Base-by-base conservation (phyloP, 2,797 vertebrate species). In the Triplophysa yarkandensis region DNA sequence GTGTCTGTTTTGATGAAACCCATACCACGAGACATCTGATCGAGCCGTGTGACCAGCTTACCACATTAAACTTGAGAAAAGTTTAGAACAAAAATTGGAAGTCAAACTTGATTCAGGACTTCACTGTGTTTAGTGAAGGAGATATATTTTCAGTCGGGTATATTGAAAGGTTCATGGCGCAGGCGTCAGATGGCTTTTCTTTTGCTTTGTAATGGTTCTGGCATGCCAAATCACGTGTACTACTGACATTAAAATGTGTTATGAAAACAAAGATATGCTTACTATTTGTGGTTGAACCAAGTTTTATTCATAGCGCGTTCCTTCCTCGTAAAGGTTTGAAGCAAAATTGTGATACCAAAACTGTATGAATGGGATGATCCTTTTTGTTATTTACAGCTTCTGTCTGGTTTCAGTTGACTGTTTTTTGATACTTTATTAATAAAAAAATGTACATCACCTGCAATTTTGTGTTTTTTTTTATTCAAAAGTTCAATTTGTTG, bases 341-440 rank as follows among this genome's bases (percentile, higher is more conserved):
- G 61, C 57, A 43, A 21, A 46, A 44, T 66, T 58, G 61, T 36
- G 46, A 27, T 54, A 27, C 9, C 39, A 58, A 9, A 57, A 66
- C 28, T 17, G 46, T 30, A 54, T 28, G 13, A 21, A 52, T 54
- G 32, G 3, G 11, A 39, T 13, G 11, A 14, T 19, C 6, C 34
- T 72, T 60, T 43, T 36, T 1, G 16, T 50, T 34, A 69, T 21
- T 41, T 30, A 27, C 41, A 28, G 25, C 34, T 25, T 2, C 32
- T 41, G 23, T 41, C n/a, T 28, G 28, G 39, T 28, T 74, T 66
- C 4, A 25, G 57, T 64, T 74, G 71, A 74, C 27, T 34, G 58
- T 71, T 79, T 79, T 79, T 79, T 79, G 62, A 79, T 79, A 79
- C 77, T 57, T 79, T 75, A 69, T 74, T 74, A 75, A 39, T 67